Evolutionary conservation across 2,113 vertebrate genomes (phyloP).

Genomic region (Lepidothrix coronata): DNA sequence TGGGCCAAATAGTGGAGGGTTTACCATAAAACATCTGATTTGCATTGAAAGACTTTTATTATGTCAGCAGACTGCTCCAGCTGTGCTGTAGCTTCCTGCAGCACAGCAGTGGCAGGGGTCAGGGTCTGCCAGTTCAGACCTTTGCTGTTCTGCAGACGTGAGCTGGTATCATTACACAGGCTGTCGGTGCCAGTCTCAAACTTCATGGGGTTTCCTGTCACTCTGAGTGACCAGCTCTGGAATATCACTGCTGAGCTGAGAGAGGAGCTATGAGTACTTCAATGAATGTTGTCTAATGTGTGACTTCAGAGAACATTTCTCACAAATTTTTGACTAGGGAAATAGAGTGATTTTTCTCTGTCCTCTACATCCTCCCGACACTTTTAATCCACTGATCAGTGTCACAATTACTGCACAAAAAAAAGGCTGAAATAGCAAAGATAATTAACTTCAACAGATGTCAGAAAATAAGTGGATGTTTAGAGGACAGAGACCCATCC

Average conservation of each 20-base stretch:
- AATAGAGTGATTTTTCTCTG: neutral
- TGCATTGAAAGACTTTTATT: neutral
- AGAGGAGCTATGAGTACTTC: neutral
- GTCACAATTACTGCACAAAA: neutral
- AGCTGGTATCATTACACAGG: neutral
- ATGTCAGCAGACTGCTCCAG: neutral
- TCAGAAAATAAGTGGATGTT: neutral
- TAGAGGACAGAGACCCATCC: neutral
- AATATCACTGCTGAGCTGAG: neutral
- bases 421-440: neutral
- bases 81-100: neutral
- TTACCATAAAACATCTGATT: neutral
- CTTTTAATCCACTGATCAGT: neutral
- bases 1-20: neutral
- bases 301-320: neutral
- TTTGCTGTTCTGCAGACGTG: neutral
- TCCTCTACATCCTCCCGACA: neutral
- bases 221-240: neutral
- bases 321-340: neutral
- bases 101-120: neutral
- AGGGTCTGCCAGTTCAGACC: neutral
- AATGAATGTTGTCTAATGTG: neutral
- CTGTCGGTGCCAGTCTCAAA: neutral
- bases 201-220: neutral
- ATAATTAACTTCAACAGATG: neutral